These are phyloP conservation scores for Sarcophaga subvicina DNA, from an alignment of 2,888 invertebrate species.

Conservation along the genomic window DNA sequence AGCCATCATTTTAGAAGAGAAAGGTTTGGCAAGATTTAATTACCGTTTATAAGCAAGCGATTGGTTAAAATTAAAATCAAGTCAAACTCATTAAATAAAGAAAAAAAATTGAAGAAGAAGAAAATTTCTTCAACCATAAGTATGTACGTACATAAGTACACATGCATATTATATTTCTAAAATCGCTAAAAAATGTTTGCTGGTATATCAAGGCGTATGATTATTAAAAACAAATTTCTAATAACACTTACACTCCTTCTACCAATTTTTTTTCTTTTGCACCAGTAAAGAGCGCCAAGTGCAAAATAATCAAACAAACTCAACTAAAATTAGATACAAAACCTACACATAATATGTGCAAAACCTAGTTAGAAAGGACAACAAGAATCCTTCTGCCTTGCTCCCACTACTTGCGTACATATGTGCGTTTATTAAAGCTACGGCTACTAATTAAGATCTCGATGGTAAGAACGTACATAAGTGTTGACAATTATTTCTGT, in stretches of 20 bases:
- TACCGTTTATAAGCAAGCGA: conserved; percentile 32
- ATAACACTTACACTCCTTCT: conserved; percentile 16
- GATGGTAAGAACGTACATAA: too few species aligned
- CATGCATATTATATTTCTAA: background rate
- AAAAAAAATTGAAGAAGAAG: conserved; percentile 3
- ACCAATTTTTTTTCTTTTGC: background rate
- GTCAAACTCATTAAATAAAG: conserved; percentile 41
- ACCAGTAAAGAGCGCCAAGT: background rate
- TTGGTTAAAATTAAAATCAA: conserved; percentile 9
- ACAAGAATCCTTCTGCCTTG: too few species aligned
- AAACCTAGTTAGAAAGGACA: too few species aligned
- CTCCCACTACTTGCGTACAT: too few species aligned
- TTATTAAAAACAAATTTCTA: conserved; percentile 43
- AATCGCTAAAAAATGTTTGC: background rate
- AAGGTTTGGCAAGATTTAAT: conserved; percentile 51
- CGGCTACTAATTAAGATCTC: too few species aligned
- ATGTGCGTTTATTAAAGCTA: too few species aligned
- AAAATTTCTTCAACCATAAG: background rate
- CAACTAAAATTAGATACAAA: too few species aligned
- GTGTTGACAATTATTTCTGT: too few species aligned
- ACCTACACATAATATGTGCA: too few species aligned
- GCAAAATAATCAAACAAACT: background rate
- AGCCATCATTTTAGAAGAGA: background rate
- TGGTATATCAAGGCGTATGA: conserved; percentile 54
- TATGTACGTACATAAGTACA: background rate